Evolutionary conservation across 2,888 invertebrate genomes (phyloP).

Genomic region (Pollenia angustigena): DNA sequence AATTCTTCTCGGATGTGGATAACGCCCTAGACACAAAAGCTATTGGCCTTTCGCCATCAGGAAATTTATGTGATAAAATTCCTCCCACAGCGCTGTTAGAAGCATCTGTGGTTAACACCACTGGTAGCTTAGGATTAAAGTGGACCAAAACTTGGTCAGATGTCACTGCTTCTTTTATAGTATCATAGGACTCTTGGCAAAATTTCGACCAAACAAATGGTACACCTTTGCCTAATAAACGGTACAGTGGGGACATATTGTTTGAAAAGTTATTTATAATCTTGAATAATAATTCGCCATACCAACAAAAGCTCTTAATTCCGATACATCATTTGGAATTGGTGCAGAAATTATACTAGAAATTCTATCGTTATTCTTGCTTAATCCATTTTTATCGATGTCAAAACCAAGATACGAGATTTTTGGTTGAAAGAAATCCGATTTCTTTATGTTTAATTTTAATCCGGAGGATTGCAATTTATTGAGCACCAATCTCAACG

Average conservation of each 20-base stretch:
- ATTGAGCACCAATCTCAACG: conserved; percentile 52
- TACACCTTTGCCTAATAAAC: conserved; percentile 64
- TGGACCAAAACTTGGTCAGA: no score
- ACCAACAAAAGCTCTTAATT: conserved; percentile 60
- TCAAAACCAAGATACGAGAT: conserved; percentile 55
- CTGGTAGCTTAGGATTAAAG: conserved; percentile 67
- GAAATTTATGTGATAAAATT: conserved; percentile 70
- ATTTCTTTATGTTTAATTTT: conserved; percentile 48
- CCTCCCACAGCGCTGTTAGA: conserved; percentile 69
- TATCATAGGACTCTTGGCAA: conserved; percentile 76
- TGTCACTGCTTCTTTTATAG: no score
- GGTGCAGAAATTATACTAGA: no score
- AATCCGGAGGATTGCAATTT: conserved; percentile 69
- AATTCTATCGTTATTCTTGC: no score
- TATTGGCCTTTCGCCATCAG: conserved; percentile 59
- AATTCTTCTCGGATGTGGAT: conserved; percentile 66
- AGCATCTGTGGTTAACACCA: conserved; percentile 75
- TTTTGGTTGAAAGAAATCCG: conserved; percentile 50
- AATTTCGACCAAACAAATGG: conserved; percentile 76
- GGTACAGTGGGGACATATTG: conserved; percentile 62
- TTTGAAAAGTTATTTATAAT: conserved; percentile 66
- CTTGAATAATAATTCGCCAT: conserved; percentile 68
- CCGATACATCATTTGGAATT: conserved; percentile 52
- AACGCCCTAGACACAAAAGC: conserved; percentile 71
- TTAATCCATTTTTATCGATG: no score